Evolutionary conservation across 2,797 vertebrate genomes (phyloP).

Genomic region (Chelmon rostratus): DNA sequence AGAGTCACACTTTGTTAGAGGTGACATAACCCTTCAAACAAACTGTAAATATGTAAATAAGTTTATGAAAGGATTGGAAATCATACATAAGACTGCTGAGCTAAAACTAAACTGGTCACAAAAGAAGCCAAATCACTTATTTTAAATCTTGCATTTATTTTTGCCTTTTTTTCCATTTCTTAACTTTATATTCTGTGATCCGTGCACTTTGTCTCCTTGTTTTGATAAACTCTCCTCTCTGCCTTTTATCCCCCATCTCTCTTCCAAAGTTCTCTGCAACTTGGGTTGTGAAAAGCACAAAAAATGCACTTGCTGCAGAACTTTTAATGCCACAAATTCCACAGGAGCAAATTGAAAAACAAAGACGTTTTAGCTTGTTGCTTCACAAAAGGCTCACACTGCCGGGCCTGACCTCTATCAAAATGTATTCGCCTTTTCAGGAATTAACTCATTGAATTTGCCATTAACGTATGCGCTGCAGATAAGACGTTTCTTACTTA

Average conservation of each 20-base stretch:
- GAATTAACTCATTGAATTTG: not conserved
- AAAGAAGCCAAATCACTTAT: not conserved
- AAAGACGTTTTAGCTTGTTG: not conserved
- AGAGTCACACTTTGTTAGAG: not conserved
- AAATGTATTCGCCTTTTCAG: constrained; percentile 2
- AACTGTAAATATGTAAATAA: not conserved
- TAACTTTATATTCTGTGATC: not conserved
- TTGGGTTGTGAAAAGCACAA: not conserved
- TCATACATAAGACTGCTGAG: not conserved
- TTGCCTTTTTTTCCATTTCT: not conserved
- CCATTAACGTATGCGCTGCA: constrained; percentile 17
- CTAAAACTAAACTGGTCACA: not conserved
- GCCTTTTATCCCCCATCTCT: not conserved
- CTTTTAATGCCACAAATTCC: constrained; percentile 8
- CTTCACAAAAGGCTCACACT: not conserved
- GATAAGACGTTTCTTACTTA: constrained; percentile 32
- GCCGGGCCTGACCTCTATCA: not conserved
- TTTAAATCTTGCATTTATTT: not conserved
- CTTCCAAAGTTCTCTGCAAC: not conserved
- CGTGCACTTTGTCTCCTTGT: not conserved
- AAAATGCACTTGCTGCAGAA: not conserved
- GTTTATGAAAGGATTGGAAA: no score
- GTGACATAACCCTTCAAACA: not conserved
- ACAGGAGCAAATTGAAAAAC: no score
- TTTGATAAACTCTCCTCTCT: not conserved